phyloP scores from a whole-genome alignment of 2,797 vertebrate species.

The Siniperca scherzeri region DNA sequence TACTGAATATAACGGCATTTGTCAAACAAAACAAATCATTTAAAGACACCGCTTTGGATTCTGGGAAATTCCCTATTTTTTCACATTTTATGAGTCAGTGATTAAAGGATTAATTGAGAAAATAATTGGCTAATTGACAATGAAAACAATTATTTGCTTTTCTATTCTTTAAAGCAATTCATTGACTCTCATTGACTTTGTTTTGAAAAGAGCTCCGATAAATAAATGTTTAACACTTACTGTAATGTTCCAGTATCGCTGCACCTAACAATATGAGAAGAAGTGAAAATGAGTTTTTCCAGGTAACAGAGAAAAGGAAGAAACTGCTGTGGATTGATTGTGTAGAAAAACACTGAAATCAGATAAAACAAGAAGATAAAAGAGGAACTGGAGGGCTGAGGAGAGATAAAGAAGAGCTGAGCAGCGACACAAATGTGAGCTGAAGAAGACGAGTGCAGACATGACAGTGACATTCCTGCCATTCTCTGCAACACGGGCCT shows the following conservation, averaged over 20 bases:
- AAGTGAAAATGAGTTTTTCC: not conserved
- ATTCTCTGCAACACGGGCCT: slow-evolving; percentile 31
- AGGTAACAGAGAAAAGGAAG: not conserved
- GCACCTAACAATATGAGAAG: not conserved
- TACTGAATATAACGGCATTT: too few relatives aligned
- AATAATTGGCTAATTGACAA: too few relatives aligned
- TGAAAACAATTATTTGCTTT: too few relatives aligned
- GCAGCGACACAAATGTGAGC: slow-evolving; percentile 18
- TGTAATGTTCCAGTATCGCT: not conserved
- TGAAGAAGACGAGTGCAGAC: slow-evolving; percentile 64
- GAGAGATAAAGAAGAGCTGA: not conserved
- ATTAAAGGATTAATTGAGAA: too few relatives aligned
- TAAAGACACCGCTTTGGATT: not conserved
- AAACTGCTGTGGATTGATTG: not conserved
- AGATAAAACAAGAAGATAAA: not conserved
- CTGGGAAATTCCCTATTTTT: not conserved
- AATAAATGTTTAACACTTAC: not conserved
- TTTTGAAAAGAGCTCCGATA: not conserved
- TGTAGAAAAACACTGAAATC: not conserved
- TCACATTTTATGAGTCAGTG: too few relatives aligned
- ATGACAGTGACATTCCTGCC: slow-evolving; percentile 69
- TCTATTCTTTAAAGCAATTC: too few relatives aligned
- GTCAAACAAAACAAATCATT: too few relatives aligned
- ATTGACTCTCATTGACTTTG: not conserved
- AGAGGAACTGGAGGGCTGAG: not conserved